Evolutionary conservation across 2,113 vertebrate genomes (phyloP).

Genomic region (Chamaea fasciata): DNA sequence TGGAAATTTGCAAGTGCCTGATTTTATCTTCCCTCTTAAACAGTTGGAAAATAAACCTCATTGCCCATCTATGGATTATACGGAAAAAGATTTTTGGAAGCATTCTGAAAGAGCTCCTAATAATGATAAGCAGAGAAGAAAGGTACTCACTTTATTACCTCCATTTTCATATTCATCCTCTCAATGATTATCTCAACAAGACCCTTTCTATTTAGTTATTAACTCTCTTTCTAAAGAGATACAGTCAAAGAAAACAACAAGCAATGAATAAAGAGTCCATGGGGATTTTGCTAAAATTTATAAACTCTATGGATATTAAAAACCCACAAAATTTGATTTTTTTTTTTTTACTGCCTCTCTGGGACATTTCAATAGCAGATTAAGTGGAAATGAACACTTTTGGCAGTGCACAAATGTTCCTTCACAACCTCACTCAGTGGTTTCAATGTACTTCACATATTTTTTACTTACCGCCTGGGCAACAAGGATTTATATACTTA

Average conservation of each 20-base stretch:
- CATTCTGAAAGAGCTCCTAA: background rate
- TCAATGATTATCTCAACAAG: background rate
- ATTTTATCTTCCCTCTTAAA: background rate
- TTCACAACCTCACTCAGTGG: background rate
- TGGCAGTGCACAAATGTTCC: background rate
- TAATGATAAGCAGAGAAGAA: background rate
- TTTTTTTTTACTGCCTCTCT: background rate
- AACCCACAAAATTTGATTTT: background rate
- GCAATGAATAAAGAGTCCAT: background rate
- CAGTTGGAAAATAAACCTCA: background rate
- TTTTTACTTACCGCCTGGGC: background rate
- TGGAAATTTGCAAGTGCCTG: background rate
- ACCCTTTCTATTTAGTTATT: background rate
- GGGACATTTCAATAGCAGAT: background rate
- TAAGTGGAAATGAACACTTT: background rate
- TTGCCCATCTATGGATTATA: background rate
- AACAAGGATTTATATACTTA: background rate
- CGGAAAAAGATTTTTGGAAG: background rate
- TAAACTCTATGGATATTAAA: background rate
- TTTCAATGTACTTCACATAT: background rate
- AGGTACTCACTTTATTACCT: background rate
- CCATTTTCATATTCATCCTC: background rate
- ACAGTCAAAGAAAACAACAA: background rate
- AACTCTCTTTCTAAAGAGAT: background rate
- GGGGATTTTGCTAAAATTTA: background rate